Evolutionary conservation across 2,888 invertebrate species (phyloP), one percentile per base, ranked within the genome.

Genomic region (Lacanobia oleracea): DNA sequence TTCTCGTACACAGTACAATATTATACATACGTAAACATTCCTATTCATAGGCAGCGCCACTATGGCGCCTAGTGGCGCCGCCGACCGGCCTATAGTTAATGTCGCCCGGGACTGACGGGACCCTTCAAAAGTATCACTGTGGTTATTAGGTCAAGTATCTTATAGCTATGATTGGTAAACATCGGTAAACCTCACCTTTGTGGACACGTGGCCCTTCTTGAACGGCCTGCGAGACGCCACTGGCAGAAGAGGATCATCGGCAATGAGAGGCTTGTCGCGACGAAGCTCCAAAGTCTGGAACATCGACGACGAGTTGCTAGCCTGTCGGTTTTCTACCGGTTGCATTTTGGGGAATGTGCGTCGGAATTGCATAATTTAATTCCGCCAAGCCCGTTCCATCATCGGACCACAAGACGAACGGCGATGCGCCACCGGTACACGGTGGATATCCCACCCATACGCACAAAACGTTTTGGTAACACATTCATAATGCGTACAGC

Each of bases 51-150:
- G 79, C 79, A 73, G 81, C 93, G 91, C 89, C 91, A 85, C 27
- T 88, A 73, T 82, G 92, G 92, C 92, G 92, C 93, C 93, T 50
- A 60, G 56, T 83, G 91, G 88, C 92, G 93, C 90, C 93, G 83
- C 76, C 85, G 75, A 87, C 33, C 33, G 33, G 89, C 91, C 91
- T 91, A 89, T 87, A 62, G 62, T 74, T 73, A 82, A 79, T 76
- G 81, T 77, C 71, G 54, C 66, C 85, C 67, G 56, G 67, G 27
- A 59, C 67, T 65, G 67, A 67, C 54, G 76, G 77, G 69, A 74
- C 69, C 81, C 71, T 82, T 74, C 62, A 71, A 77, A 82, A 75
- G 72, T 77, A 82, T 75, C 66, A 62, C 40, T 63, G 60, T 71
- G 72, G 69, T 79, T 82, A 85, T 85, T 86, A 84, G 82, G 86